These are phyloP conservation scores for Tympanuchus pallidicinctus DNA, from an alignment of 2,113 vertebrate genomes.

Conservation along the genomic window DNA sequence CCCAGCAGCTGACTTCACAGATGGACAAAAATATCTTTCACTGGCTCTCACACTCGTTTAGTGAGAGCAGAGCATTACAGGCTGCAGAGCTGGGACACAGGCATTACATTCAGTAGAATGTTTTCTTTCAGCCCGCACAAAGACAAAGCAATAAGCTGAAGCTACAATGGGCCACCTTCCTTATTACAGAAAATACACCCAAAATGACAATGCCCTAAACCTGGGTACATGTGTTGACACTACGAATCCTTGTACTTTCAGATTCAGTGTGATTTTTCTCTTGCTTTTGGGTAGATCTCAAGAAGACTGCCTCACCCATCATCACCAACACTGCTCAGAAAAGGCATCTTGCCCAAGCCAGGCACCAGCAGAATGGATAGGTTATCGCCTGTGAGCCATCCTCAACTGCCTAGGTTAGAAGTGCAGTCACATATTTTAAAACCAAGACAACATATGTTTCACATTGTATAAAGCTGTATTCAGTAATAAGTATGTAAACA, in stretches of 20 bases:
- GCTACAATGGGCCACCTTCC: background rate
- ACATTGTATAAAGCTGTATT: background rate
- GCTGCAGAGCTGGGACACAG: background rate
- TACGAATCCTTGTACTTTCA: background rate
- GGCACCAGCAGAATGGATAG: background rate
- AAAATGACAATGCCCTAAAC: background rate
- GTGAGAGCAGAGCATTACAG: background rate
- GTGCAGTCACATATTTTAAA: background rate
- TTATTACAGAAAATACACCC: background rate
- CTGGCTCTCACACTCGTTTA: background rate
- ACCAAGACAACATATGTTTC: background rate
- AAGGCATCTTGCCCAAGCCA: background rate
- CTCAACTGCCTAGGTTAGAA: background rate
- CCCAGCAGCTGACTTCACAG: background rate
- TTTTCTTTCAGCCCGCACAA: background rate
- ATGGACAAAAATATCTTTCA: background rate
- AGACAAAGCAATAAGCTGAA: slow-evolving; percentile 1
- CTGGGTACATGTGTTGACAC: background rate
- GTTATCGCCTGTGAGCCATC: background rate
- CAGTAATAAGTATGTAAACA: background rate
- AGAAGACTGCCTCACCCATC: background rate
- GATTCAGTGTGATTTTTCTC: background rate
- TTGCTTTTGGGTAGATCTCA: background rate
- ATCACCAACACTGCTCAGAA: background rate
- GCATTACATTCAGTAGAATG: background rate